These are phyloP conservation scores for Dasypolia templi DNA, from an alignment of 2,888 invertebrate species.

Conservation along the genomic window DNA sequence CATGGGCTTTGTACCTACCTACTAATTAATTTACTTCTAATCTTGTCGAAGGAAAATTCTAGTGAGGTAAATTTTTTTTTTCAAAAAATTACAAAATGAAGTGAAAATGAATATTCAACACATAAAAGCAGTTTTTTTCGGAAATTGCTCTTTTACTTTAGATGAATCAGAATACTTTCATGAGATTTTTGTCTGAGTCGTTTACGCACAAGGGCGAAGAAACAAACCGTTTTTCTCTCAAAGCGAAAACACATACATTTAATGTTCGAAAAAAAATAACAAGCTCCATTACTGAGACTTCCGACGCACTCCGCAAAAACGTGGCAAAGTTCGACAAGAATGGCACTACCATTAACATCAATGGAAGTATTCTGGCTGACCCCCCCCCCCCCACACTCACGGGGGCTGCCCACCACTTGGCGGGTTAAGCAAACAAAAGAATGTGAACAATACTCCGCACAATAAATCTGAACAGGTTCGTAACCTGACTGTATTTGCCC, in stretches of 20 bases:
- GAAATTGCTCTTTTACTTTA: constrained; percentile 9
- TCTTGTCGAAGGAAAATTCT: not conserved
- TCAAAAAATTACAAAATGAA: not conserved
- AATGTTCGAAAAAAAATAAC: constrained; percentile 41
- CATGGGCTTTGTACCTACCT: not conserved
- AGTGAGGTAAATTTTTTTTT: not conserved
- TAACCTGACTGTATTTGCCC: constrained; percentile 27
- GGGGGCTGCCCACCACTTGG: constrained; percentile 32
- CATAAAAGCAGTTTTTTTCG: not conserved
- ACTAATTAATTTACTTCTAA: not conserved
- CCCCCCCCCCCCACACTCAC: no score
- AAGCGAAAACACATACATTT: constrained; percentile 42
- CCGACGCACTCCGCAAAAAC: constrained; percentile 67
- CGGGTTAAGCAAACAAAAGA: constrained; percentile 61
- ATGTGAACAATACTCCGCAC: constrained; percentile 58
- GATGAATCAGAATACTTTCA: constrained; percentile 3
- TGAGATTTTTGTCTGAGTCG: constrained; percentile 16
- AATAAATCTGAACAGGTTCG: constrained; percentile 56
- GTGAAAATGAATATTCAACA: constrained; percentile 15
- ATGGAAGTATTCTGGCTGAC: constrained; percentile 69
- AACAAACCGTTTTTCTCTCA: constrained; percentile 33
- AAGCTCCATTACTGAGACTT: constrained; percentile 50
- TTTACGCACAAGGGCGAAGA: constrained; percentile 29
- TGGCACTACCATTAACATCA: constrained; percentile 78
- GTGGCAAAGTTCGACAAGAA: constrained; percentile 68